Evolutionary conservation across 1,140 invertebrate species (phyloP).

Genomic region (Apocrypta bakeri): DNA sequence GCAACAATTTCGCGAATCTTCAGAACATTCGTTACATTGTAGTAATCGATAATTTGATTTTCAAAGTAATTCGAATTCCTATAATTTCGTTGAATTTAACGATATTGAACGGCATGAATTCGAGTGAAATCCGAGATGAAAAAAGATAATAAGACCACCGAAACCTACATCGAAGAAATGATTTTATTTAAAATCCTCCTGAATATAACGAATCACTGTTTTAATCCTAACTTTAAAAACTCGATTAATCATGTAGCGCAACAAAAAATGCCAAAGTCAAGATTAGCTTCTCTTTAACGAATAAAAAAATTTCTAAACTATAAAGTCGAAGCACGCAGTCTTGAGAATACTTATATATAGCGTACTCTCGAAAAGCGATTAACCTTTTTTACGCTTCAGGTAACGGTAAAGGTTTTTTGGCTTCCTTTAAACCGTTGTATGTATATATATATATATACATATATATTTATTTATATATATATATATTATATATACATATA

Average conservation of each 20-base stretch:
- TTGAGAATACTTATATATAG: not conserved
- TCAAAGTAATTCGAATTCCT: no score
- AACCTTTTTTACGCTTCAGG: not conserved
- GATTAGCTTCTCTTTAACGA: not conserved
- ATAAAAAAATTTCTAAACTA: constrained; percentile 1
- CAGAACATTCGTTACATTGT: no score
- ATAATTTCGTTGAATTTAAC: no score
- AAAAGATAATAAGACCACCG: not conserved
- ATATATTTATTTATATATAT: no score
- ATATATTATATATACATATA: no score
- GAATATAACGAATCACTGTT: not conserved
- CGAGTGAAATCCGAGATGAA: no score
- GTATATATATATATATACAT: not conserved
- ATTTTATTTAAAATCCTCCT: not conserved
- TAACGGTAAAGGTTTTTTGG: not conserved
- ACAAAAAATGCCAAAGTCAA: not conserved
- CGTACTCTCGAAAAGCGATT: constrained; percentile 25
- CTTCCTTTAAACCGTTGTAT: not conserved
- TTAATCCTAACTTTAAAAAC: not conserved
- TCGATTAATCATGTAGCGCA: not conserved
- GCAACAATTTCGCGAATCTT: not conserved
- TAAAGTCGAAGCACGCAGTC: not conserved
- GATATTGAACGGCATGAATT: no score
- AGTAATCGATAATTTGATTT: not conserved
- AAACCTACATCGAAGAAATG: not conserved